Conservation (phyloP, 2,797 vertebrate genomes). For the Catostomus latipinnis region DNA sequence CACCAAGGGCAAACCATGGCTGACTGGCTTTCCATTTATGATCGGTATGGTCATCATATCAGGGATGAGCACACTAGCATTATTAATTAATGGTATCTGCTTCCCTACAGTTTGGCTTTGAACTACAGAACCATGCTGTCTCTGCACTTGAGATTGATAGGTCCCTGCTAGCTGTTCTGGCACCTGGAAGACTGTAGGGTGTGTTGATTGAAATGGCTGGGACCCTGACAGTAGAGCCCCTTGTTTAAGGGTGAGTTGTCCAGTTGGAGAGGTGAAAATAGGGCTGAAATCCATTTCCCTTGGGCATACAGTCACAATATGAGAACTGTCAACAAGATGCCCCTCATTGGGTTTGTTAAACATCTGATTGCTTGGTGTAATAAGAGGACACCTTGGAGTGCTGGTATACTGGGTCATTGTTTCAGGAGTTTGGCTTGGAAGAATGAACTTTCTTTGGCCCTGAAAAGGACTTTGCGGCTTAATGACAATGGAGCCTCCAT, state of each 20-base stretch:
- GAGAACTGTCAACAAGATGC: constrained; percentile 71
- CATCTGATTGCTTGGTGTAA: constrained; percentile 65
- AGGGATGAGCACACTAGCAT: constrained; percentile 73
- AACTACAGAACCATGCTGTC: constrained; percentile 71
- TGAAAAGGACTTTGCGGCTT: constrained; percentile 83
- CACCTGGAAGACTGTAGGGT: constrained; percentile 82
- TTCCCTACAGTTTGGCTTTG: constrained; percentile 77
- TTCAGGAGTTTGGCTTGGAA: constrained; percentile 78
- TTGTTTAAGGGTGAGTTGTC: constrained; percentile 79
- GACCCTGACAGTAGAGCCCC: constrained; percentile 79
- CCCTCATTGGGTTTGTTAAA: constrained; percentile 56
- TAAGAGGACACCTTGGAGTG: constrained; percentile 69
- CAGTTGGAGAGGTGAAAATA: constrained; percentile 77
- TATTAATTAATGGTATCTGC: constrained; percentile 84
- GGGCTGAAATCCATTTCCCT: constrained; percentile 83
- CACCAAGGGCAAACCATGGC: constrained; percentile 77
- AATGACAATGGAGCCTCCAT: constrained; percentile 80
- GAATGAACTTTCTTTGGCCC: constrained; percentile 80
- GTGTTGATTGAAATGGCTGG: constrained; percentile 77
- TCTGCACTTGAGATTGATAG: constrained; percentile 71
- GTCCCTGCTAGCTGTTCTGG: constrained; percentile 77
- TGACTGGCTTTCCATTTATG: constrained; percentile 74
- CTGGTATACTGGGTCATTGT: constrained; percentile 71
- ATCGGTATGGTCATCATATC: constrained; percentile 81
- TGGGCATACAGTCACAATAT: constrained; percentile 79